These are phyloP conservation scores for Andrena hattorfiana DNA, from an alignment of 2,888 invertebrate genomes.

Conservation along the genomic window DNA sequence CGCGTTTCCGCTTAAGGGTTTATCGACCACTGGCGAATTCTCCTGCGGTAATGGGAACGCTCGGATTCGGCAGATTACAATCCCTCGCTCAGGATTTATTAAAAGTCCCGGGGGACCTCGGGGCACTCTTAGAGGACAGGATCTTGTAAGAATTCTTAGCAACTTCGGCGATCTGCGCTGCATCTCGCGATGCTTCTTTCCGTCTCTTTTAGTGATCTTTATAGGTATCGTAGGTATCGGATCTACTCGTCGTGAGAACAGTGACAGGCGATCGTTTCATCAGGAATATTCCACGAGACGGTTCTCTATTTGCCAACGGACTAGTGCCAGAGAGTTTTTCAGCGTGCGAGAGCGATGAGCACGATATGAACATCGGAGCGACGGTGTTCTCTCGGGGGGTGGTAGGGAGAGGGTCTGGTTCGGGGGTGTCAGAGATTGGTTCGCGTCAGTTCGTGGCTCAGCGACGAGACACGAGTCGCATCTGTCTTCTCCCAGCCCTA, in stretches of 20 bases:
- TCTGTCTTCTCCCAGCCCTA: slow-evolving; percentile 72
- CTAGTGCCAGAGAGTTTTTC: background rate
- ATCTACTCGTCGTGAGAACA: background rate
- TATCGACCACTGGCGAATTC: slow-evolving; percentile 15
- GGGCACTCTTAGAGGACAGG: background rate
- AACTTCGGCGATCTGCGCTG: background rate
- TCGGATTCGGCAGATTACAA: slow-evolving; percentile 4
- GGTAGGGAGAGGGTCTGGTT: slow-evolving; percentile 5
- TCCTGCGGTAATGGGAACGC: background rate
- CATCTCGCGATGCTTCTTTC: background rate
- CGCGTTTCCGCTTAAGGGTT: background rate
- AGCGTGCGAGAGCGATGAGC: background rate
- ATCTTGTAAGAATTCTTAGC: background rate
- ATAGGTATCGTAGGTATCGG: background rate
- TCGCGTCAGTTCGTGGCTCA: slow-evolving; percentile 71
- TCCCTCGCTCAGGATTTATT: slow-evolving; percentile 13
- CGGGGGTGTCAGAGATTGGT: slow-evolving; percentile 66
- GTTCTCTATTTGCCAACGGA: background rate
- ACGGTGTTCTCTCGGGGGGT: slow-evolving; percentile 3
- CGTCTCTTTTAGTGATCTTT: background rate
- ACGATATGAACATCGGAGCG: slow-evolving; percentile 27
- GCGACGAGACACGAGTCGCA: slow-evolving; percentile 73
- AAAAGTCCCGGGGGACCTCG: background rate
- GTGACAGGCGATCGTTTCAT: background rate
- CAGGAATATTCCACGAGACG: slow-evolving; percentile 22